Conservation (phyloP, 2,888 invertebrate genomes). For the Lepas anatifera region DNA sequence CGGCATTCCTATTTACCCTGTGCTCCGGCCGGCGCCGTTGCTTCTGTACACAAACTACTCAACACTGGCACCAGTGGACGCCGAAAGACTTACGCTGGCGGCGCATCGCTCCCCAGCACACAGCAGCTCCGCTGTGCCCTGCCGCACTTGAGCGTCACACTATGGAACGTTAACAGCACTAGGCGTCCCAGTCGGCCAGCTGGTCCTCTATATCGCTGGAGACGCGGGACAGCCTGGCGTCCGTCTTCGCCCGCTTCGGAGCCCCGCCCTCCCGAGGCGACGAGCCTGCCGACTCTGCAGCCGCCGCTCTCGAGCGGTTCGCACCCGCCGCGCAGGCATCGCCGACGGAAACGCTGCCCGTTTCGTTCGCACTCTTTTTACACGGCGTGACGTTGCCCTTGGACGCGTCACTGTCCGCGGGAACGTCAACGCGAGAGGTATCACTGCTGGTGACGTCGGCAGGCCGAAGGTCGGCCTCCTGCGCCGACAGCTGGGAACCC, state of each 20-base stretch:
- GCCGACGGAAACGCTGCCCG: not conserved
- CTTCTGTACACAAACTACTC: too few relatives aligned
- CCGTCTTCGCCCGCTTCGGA: not conserved
- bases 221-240: not conserved
- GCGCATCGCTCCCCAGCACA: too few relatives aligned
- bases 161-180: not conserved
- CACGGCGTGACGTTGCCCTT: not conserved
- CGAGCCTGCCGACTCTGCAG: not conserved
- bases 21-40: too few relatives aligned
- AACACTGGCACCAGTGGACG: too few relatives aligned
- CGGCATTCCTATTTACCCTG: too few relatives aligned
- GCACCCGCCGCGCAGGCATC: not conserved
- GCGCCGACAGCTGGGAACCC: not conserved
- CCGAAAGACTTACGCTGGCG: too few relatives aligned
- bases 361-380: not conserved
- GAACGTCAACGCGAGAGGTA: not conserved
- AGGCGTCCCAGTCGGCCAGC: conserved; percentile 9
- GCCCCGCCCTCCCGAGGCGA: too few relatives aligned
- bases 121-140: too few relatives aligned
- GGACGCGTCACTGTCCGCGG: not conserved
- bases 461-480: not conserved
- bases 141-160: not conserved
- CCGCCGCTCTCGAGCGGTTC: not conserved
- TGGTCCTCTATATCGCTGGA: not conserved
- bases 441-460: not conserved